phyloP scores from a whole-genome alignment of 2,888 invertebrate genomes.

The Chrysolina oricalcia region DNA sequence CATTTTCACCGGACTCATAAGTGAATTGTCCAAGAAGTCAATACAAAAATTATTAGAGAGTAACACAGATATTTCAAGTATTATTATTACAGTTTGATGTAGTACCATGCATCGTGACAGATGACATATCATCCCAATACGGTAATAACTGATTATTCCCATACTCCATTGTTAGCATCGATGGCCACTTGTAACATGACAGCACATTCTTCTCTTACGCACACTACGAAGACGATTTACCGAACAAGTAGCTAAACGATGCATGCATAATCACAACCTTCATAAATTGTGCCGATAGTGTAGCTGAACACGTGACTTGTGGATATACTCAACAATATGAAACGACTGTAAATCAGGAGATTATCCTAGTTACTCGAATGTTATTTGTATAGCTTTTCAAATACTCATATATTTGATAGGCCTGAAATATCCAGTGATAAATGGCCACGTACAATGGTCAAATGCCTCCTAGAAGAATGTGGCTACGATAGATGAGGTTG shows the following conservation, averaged over 20 bases:
- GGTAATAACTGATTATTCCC: not conserved
- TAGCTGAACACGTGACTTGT: conserved; percentile 10
- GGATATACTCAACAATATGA: conserved; percentile 14
- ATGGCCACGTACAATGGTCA: not conserved
- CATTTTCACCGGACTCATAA: too few species aligned
- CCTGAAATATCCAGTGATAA: conserved; percentile 10
- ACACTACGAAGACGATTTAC: not conserved
- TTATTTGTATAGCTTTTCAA: conserved; percentile 30
- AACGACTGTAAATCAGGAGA: conserved; percentile 24
- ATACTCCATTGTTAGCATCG: not conserved
- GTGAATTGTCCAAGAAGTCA: too few species aligned
- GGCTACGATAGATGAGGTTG: not conserved
- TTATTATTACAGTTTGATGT: too few species aligned
- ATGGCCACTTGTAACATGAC: not conserved
- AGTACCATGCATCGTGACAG: too few species aligned
- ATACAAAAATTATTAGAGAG: too few species aligned
- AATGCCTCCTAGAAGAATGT: not conserved
- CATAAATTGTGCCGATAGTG: conserved; percentile 5
- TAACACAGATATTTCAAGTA: too few species aligned
- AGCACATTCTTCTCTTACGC: conserved; percentile 8
- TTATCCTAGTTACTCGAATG: conserved; percentile 28
- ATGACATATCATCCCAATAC: too few species aligned
- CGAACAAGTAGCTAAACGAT: conserved; percentile 18
- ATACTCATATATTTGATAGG: conserved; percentile 8
- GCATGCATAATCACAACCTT: conserved; percentile 2